Evolutionary conservation across 2,888 invertebrate species (phyloP).

Genomic region (Allophyes oxyacanthae): DNA sequence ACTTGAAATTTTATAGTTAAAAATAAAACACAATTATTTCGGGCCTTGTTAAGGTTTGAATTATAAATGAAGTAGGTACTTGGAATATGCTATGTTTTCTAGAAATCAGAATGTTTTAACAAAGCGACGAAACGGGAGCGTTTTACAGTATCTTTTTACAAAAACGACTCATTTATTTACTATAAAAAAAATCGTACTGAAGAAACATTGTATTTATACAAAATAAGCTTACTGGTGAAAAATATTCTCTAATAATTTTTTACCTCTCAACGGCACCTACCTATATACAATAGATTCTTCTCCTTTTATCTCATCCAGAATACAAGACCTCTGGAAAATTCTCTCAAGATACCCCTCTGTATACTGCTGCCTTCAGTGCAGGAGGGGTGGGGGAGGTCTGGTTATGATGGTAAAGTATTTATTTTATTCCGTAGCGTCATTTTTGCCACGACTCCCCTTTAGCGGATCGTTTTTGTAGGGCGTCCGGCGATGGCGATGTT

Average conservation of each 20-base stretch:
- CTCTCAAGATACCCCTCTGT: slow-evolving; percentile 35
- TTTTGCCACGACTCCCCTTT: slow-evolving; percentile 82
- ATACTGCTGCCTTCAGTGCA: slow-evolving; percentile 32
- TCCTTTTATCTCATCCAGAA: slow-evolving; percentile 39
- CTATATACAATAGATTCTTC: slow-evolving; percentile 55
- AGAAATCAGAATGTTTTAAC: too few species aligned
- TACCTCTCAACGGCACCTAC: slow-evolving; percentile 41
- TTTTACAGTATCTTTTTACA: too few species aligned
- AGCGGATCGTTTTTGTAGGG: slow-evolving; percentile 76
- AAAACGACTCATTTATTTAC: too few species aligned
- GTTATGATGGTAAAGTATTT: slow-evolving; percentile 69
- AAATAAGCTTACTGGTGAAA: slow-evolving; percentile 23
- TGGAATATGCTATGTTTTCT: too few species aligned
- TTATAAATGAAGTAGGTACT: too few species aligned
- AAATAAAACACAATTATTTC: too few species aligned
- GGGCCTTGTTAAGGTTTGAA: too few species aligned
- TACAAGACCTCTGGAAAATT: slow-evolving; percentile 45
- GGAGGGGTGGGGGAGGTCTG: slow-evolving; percentile 57
- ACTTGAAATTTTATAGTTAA: too few species aligned
- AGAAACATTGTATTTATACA: slow-evolving; percentile 11
- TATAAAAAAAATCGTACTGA: too few species aligned
- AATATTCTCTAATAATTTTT: slow-evolving; percentile 46
- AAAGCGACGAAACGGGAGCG: too few species aligned
- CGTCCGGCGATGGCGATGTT: slow-evolving; percentile 69
- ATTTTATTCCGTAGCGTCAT: slow-evolving; percentile 84